A percentile compares a stretch with the other conserved stretches of the same genome.
These are phyloP conservation scores for Stichopus horrens DNA, from an alignment of 53 echinoderm and acorn worm species.

Conservation along the genomic window DNA sequence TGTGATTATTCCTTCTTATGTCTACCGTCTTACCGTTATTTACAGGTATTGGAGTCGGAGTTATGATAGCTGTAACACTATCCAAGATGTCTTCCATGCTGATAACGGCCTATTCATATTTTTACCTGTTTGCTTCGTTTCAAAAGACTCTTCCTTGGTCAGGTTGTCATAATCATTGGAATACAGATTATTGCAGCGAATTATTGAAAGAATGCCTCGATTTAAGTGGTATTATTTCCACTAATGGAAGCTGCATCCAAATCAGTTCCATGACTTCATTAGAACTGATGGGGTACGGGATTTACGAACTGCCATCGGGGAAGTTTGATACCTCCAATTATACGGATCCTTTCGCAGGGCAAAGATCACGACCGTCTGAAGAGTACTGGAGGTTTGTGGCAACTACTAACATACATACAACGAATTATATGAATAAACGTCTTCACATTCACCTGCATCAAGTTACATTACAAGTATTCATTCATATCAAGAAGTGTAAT, in stretches of 20 bases:
- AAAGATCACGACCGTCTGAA: background rate
- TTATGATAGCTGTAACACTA: background rate
- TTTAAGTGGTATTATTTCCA: background rate
- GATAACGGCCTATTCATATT: conserved; percentile 78
- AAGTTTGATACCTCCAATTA: background rate
- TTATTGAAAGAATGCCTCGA: conserved; percentile 23
- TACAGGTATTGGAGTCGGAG: background rate
- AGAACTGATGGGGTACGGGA: background rate
- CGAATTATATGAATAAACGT: too few relatives aligned
- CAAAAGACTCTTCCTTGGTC: conserved; percentile 75
- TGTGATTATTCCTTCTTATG: too few relatives aligned
- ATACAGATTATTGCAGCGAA: conserved; percentile 66
- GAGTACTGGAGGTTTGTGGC: conserved; percentile 5
- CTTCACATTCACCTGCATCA: too few relatives aligned
- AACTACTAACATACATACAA: too few relatives aligned
- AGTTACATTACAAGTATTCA: too few relatives aligned
- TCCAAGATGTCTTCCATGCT: conserved; percentile 25
- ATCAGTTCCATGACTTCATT: background rate
- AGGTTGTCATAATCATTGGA: conserved; percentile 69
- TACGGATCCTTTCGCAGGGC: background rate
- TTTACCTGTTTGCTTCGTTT: conserved; percentile 91
- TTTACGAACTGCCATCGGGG: background rate
- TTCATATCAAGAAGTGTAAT: too few relatives aligned
- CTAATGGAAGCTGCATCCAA: background rate
- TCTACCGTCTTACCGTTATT: too few relatives aligned